Conservation (phyloP, 2,888 invertebrate species). For the Drosophila quinaria region DNA sequence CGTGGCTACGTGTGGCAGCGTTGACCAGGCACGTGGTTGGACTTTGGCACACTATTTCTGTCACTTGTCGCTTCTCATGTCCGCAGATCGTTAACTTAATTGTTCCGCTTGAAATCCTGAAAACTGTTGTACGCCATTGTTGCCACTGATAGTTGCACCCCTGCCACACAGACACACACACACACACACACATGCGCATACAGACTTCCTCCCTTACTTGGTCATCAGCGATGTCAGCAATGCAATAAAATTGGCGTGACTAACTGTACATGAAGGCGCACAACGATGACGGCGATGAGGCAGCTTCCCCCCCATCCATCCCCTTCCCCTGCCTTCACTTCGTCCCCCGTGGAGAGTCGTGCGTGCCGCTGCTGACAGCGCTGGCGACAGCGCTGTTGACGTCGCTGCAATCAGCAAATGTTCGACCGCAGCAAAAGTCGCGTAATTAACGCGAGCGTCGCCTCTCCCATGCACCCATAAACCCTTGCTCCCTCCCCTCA, state of each 20-base stretch:
- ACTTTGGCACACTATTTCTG: conserved; percentile 53
- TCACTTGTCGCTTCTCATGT: conserved; percentile 57
- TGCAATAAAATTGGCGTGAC: conserved; percentile 79
- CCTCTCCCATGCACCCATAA: neutral
- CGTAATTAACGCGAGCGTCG: conserved; percentile 72
- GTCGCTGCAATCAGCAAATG: conserved; percentile 74
- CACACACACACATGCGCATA: neutral
- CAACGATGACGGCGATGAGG: conserved; percentile 7
- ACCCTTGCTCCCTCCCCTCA: neutral
- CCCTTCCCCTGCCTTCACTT: neutral
- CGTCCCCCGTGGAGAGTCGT: conserved; percentile 33
- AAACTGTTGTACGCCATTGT: conserved; percentile 73
- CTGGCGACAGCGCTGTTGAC: conserved; percentile 47
- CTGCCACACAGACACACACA: neutral
- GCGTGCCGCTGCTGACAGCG: conserved; percentile 64
- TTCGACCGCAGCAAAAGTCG: conserved; percentile 79
- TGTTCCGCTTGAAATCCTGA: conserved; percentile 78
- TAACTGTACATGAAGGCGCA: conserved; percentile 58
- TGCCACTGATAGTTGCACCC: conserved; percentile 68
- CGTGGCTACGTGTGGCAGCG: conserved; percentile 19
- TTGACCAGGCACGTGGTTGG: conserved; percentile 50
- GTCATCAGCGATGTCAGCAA: conserved; percentile 58
- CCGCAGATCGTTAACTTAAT: conserved; percentile 81
- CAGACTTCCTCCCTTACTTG: conserved; percentile 10
- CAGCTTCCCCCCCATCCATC: neutral